A percentile compares a stretch with the other conserved stretches of the same genome.
Evolutionary conservation across 1,140 invertebrate species (phyloP).

Genomic region (Drosophila seguyi): DNA sequence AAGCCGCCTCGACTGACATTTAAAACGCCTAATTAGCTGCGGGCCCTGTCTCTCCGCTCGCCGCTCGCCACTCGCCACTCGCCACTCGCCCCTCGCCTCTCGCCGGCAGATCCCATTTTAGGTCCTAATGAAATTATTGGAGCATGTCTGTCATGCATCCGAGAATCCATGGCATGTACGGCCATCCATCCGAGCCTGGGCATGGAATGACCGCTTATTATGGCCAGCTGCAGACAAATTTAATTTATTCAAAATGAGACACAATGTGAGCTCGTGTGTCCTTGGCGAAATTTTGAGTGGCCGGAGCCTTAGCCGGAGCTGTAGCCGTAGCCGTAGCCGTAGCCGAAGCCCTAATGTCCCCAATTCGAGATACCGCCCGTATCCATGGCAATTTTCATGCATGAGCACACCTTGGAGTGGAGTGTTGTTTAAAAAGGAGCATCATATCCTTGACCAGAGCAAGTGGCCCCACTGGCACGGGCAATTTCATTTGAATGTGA

Average conservation of each 20-base stretch:
- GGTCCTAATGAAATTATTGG: slow-evolving; percentile 72
- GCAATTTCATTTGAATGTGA: slow-evolving; percentile 80
- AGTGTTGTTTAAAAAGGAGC: slow-evolving; percentile 64
- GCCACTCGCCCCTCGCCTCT: neutral
- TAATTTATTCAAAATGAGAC: slow-evolving; percentile 77
- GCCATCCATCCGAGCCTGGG: slow-evolving; percentile 9
- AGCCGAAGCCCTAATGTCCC: slow-evolving; percentile 19
- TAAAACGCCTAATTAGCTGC: slow-evolving; percentile 79
- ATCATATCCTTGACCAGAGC: slow-evolving; percentile 60
- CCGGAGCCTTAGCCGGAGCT: neutral
- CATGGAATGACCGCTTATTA: slow-evolving; percentile 53
- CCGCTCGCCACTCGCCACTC: neutral
- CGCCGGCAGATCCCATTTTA: slow-evolving; percentile 24
- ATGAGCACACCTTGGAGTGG: slow-evolving; percentile 55
- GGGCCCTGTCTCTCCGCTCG: neutral
- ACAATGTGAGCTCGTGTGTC: slow-evolving; percentile 58
- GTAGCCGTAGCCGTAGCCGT: neutral
- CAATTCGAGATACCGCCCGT: slow-evolving; percentile 11
- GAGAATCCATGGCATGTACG: slow-evolving; percentile 22
- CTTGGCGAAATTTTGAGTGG: slow-evolving; percentile 56
- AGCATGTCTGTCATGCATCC: slow-evolving; percentile 53
- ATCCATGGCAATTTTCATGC: slow-evolving; percentile 66
- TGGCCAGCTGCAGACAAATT: slow-evolving; percentile 60
- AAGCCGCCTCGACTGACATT: slow-evolving; percentile 61
- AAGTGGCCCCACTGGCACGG: slow-evolving; percentile 46